Percentiles rank a stretch among this genome's conserved stretches.
Evolutionary conservation across 2,797 vertebrate genomes (phyloP).

Genomic region (Labeo calbasu): DNA sequence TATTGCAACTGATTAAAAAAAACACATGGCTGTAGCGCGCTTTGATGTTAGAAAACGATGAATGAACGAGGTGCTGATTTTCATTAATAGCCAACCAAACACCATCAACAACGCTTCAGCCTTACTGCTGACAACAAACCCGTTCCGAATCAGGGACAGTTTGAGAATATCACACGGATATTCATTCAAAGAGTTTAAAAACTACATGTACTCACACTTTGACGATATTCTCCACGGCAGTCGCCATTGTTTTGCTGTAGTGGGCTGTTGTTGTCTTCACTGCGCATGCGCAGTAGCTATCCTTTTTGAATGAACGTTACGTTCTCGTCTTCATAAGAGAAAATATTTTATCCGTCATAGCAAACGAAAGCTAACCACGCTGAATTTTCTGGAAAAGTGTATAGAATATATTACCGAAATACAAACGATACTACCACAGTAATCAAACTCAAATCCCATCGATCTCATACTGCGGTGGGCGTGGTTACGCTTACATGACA

Average conservation of each 20-base stretch:
- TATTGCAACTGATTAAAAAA: not conserved
- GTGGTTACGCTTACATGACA: conserved; percentile 25
- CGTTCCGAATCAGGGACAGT: not conserved
- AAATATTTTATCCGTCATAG: not conserved
- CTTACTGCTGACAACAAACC: not conserved
- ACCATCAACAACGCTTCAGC: too few relatives aligned
- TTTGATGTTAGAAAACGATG: conserved; percentile 57
- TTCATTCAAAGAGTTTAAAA: conserved; percentile 53
- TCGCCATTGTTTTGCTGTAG: conserved; percentile 84
- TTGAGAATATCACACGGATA: not conserved
- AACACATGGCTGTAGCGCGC: conserved; percentile 22
- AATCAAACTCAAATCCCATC: not conserved
- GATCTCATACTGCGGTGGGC: not conserved
- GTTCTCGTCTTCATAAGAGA: not conserved
- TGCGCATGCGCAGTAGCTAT: conserved; percentile 73
- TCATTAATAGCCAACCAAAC: not conserved
- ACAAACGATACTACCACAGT: not conserved
- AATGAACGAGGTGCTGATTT: conserved; percentile 55
- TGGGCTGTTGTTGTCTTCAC: conserved; percentile 65
- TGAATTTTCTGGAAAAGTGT: not conserved
- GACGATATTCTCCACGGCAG: conserved; percentile 86
- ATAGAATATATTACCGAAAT: not conserved
- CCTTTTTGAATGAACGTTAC: not conserved
- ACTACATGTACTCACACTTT: conserved; percentile 83
- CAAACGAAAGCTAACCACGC: not conserved